Percentiles rank a stretch among this genome's conserved stretches.
phyloP scores from a whole-genome alignment of 2,888 invertebrate genomes.

The Lysandra coridon region DNA sequence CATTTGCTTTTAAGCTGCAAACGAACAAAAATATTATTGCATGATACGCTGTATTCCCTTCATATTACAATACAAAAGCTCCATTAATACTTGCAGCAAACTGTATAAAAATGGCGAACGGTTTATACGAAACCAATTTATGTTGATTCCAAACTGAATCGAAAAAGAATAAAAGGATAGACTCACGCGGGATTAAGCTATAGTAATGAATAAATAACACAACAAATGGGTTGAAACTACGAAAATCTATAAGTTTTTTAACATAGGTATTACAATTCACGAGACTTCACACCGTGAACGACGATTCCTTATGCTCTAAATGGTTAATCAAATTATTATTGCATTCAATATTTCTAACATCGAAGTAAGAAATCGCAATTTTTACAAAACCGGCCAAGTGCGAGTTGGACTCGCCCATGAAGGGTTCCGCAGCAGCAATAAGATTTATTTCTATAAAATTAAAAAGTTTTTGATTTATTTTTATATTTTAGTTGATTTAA shows the following conservation, averaged over 20 bases:
- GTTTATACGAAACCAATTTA: slow-evolving; percentile 23
- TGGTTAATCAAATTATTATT: no score
- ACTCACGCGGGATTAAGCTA: slow-evolving; percentile 7
- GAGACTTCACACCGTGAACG: no score
- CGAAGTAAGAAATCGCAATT: no score
- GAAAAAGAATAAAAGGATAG: slow-evolving; percentile 22
- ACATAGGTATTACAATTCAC: no score
- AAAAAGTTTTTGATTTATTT: no score
- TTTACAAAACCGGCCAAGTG: no score
- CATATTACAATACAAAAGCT: slow-evolving; percentile 24
- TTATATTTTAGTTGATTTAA: no score
- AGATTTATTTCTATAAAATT: no score
- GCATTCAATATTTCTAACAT: no score
- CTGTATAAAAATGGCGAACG: not conserved
- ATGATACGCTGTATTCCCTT: not conserved
- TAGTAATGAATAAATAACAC: slow-evolving; percentile 11
- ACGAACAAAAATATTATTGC: not conserved
- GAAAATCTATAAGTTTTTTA: not conserved
- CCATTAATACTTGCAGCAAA: not conserved
- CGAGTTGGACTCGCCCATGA: no score
- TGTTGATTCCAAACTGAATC: slow-evolving; percentile 20
- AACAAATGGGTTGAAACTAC: not conserved
- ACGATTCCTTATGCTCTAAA: no score
- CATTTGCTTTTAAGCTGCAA: not conserved
- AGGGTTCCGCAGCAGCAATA: no score